Percentiles rank a stretch among this genome's conserved stretches.
Conservation (phyloP, 2,888 invertebrate species). For the Dexiosoma caninum region DNA sequence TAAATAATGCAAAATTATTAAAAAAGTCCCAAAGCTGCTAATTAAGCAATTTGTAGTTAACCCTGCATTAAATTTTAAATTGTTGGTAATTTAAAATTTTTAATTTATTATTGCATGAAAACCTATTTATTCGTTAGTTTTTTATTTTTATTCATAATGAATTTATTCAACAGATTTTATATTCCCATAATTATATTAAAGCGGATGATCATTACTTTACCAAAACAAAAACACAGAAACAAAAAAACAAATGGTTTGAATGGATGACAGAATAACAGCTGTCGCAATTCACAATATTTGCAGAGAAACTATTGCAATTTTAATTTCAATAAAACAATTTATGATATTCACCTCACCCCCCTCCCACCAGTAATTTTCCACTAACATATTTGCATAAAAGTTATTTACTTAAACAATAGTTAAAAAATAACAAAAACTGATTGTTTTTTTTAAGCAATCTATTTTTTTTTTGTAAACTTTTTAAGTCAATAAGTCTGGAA, state of each 20-base stretch:
- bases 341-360: not conserved
- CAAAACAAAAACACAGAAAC: too few relatives aligned
- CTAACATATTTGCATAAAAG: not conserved
- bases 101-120: slow-evolving; percentile 17
- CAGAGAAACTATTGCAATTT: slow-evolving; percentile 17
- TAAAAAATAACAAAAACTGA: slow-evolving; percentile 26
- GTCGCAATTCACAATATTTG: slow-evolving; percentile 26
- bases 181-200: slow-evolving; percentile 53
- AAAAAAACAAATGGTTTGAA: not conserved
- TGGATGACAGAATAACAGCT: slow-evolving; percentile 22
- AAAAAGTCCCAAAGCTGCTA: slow-evolving; percentile 11
- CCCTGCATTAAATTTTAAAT: slow-evolving; percentile 35
- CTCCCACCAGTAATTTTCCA: not conserved
- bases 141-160: slow-evolving; percentile 42
- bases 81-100: slow-evolving; percentile 24
- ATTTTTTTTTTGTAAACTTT: not conserved
- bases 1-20: not conserved
- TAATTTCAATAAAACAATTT: slow-evolving; percentile 24
- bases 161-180: slow-evolving; percentile 56
- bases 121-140: slow-evolving; percentile 17
- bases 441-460: not conserved
- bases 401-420: slow-evolving; percentile 28
- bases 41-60: slow-evolving; percentile 46
- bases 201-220: not conserved
- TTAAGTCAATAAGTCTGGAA: slow-evolving; percentile 50